phyloP scores from a whole-genome alignment of 2,888 invertebrate genomes.

The Candidula unifasciata region DNA sequence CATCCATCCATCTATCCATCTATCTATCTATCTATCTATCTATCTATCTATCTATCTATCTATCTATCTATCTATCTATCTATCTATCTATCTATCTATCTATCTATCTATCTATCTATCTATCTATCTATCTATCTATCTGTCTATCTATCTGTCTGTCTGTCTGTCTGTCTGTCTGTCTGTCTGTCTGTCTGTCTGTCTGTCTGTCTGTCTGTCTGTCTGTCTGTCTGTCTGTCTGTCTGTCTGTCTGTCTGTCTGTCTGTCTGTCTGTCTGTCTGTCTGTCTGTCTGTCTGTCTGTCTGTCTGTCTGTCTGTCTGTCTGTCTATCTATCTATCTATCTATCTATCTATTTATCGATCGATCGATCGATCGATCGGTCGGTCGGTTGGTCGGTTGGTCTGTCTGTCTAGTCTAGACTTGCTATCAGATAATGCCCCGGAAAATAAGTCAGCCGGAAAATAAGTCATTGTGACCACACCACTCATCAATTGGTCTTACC shows the following conservation, averaged over 20 bases:
- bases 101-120: background rate
- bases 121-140: background rate
- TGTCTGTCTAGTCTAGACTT: no score
- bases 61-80: background rate
- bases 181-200: background rate
- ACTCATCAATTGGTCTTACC: no score
- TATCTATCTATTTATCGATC: background rate
- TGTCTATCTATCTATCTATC: background rate
- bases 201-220: background rate
- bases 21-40: slow-evolving; percentile 7
- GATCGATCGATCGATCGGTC: no score
- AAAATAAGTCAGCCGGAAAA: no score
- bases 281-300: slow-evolving; percentile 15
- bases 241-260: background rate
- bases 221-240: background rate
- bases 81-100: background rate
- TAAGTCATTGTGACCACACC: no score
- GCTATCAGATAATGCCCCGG: no score
- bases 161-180: background rate
- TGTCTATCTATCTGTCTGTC: background rate
- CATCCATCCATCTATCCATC: slow-evolving; percentile 18
- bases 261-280: slow-evolving; percentile 24
- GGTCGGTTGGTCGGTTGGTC: no score
- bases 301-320: slow-evolving; percentile 3
- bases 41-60: background rate